Evolutionary conservation across 2,113 vertebrate species (phyloP), one percentile per base, ranked within the genome.

Genomic region (Hystrix brachyura): DNA sequence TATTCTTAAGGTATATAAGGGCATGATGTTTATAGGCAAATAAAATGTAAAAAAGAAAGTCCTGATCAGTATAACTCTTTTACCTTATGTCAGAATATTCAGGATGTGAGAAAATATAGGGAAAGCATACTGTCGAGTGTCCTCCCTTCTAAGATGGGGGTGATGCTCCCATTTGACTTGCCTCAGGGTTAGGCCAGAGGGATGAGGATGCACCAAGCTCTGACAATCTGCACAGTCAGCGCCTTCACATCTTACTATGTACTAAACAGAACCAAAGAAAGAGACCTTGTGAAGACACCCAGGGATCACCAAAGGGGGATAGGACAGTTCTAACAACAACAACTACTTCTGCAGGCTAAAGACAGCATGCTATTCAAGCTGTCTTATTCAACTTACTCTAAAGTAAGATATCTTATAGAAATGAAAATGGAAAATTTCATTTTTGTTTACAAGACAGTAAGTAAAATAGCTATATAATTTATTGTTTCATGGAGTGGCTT

Each of bases 1-100:
- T 85, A 57, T 74, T 92, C 64, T 64, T 71, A 21, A 94, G n/a
- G 78, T 34, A 94, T n/a, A n/a, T 32, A 82, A 89, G 13, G 25
- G 21, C 46, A 59, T 65, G 6, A 82, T 55, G 27, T 72, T 91
- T 65, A 74, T 0, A 53, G 27, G 29, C 48, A 95, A 93, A 60
- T 48, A 48, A 86, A 59, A 85, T 27, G 79, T 65, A 51, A 17
- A 72, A 74, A 71, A 94, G 15, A 65, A 53, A 34, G 19, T 96
- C 48, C 59, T 65, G 80, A 88, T 25, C 10, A 60, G 48, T 5
- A 90, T 43, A 23, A 48, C 71, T 85, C 69, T 81, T 72, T 51
- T 64, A 59, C 51, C 32, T 60, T 82, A 53, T 29, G 17, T 87
- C 59, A 90, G 55, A 92, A 59, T 46, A 93, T 79, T 83, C 18